Evolutionary conservation across 1,140 invertebrate species (phyloP).

Genomic region (Gerris buenoi): DNA sequence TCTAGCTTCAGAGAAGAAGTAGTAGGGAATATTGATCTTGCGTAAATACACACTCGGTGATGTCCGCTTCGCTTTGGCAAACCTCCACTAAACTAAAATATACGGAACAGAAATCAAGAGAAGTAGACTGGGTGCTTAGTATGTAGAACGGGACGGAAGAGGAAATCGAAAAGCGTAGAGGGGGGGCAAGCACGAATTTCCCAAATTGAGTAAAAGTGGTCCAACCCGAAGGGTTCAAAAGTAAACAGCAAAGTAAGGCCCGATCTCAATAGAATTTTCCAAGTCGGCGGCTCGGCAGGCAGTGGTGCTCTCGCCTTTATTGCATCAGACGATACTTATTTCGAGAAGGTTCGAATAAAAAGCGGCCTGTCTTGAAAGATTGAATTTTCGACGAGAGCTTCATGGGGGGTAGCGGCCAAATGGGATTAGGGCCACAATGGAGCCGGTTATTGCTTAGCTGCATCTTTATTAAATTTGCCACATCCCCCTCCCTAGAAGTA

Average conservation of each 20-base stretch:
- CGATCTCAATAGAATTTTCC: background rate
- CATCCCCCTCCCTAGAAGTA: background rate
- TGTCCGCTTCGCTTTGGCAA: too few relatives aligned
- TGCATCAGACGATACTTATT: conserved; percentile 9
- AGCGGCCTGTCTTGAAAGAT: background rate
- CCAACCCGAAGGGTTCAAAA: background rate
- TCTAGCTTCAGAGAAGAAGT: too few relatives aligned
- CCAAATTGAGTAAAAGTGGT: background rate
- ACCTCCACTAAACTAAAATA: too few relatives aligned
- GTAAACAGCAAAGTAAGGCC: conserved; percentile 1
- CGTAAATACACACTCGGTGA: too few relatives aligned
- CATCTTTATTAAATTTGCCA: conserved; percentile 8
- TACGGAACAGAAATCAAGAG: background rate
- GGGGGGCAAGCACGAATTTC: background rate
- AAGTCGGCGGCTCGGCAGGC: too few relatives aligned
- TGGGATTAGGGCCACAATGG: conserved; percentile 8
- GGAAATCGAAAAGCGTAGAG: too few relatives aligned
- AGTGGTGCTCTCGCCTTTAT: conserved; percentile 2
- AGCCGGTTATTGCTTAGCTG: conserved; percentile 8
- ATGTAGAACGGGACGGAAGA: background rate
- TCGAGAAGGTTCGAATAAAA: background rate
- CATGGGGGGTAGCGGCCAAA: background rate
- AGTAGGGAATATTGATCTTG: too few relatives aligned
- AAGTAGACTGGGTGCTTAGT: background rate
- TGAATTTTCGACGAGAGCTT: background rate